Evolutionary conservation across 2,113 vertebrate genomes (phyloP).

Genomic region (Hypocryptadius cinnamomeus): DNA sequence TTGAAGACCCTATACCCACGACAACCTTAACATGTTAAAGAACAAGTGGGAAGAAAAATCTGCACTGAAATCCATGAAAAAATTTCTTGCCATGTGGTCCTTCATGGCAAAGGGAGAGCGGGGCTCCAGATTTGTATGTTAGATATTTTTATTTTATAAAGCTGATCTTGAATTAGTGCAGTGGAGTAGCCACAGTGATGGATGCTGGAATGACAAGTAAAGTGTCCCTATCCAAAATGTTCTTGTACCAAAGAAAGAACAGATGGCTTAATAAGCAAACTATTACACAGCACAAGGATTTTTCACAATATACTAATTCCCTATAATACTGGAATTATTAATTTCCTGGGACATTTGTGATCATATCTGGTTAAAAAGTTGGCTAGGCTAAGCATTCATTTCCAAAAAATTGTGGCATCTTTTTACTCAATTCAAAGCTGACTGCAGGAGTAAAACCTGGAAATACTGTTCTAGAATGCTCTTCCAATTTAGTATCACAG

Average conservation of each 20-base stretch:
- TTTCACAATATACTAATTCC: neutral
- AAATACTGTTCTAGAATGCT: neutral
- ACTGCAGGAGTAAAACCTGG: neutral
- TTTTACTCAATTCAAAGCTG: neutral
- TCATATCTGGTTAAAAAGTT: neutral
- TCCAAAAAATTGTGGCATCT: neutral
- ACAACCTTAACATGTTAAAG: neutral
- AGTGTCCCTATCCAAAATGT: neutral
- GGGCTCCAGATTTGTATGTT: neutral
- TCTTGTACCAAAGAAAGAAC: neutral
- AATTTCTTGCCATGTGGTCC: neutral
- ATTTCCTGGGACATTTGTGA: neutral
- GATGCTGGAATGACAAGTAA: neutral
- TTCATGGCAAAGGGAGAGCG: neutral
- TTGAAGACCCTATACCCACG: too few relatives aligned
- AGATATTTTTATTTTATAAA: neutral
- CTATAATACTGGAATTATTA: neutral
- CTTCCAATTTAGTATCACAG: neutral
- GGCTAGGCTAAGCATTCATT: neutral
- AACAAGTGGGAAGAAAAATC: slow-evolving; percentile 1
- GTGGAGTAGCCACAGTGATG: neutral
- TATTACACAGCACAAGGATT: neutral
- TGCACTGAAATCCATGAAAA: neutral
- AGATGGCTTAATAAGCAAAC: slow-evolving; percentile 21
- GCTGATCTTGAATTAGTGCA: slow-evolving; percentile 1